These are phyloP conservation scores for Elanoides forficatus DNA, from an alignment of 2,113 vertebrate species.

Conservation along the genomic window DNA sequence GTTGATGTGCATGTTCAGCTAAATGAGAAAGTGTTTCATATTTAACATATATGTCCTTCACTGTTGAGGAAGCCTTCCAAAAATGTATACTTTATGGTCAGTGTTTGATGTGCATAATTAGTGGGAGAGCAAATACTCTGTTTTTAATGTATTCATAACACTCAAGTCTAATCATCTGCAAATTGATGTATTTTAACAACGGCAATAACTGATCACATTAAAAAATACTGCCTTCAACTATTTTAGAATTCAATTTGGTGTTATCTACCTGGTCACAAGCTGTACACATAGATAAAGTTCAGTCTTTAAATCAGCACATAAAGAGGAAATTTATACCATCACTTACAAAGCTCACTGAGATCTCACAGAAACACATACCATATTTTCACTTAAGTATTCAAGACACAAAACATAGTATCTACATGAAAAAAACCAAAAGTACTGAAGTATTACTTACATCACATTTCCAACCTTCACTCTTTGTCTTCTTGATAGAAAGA, in stretches of 20 bases:
- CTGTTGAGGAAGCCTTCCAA: background rate
- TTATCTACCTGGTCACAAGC: background rate
- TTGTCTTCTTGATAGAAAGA: conserved; percentile 88
- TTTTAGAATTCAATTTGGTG: background rate
- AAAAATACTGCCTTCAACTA: background rate
- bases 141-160: background rate
- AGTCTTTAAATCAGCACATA: background rate
- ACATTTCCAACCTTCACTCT: conserved; percentile 97
- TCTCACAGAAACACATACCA: background rate
- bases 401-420: background rate
- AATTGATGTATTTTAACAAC: background rate
- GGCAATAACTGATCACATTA: background rate
- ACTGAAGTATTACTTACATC: conserved; percentile 79
- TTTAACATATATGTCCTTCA: background rate
- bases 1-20: background rate
- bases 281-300: background rate
- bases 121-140: background rate
- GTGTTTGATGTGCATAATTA: background rate
- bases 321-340: background rate
- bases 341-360: background rate
- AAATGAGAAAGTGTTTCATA: background rate
- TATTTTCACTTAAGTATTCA: background rate
- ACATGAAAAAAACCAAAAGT: background rate
- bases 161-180: background rate
- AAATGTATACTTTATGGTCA: background rate